A percentile compares a stretch with the other conserved stretches of the same genome.
Evolutionary conservation across 2,797 vertebrate species (phyloP).

Genomic region (Helicolenus hilgendorfi): DNA sequence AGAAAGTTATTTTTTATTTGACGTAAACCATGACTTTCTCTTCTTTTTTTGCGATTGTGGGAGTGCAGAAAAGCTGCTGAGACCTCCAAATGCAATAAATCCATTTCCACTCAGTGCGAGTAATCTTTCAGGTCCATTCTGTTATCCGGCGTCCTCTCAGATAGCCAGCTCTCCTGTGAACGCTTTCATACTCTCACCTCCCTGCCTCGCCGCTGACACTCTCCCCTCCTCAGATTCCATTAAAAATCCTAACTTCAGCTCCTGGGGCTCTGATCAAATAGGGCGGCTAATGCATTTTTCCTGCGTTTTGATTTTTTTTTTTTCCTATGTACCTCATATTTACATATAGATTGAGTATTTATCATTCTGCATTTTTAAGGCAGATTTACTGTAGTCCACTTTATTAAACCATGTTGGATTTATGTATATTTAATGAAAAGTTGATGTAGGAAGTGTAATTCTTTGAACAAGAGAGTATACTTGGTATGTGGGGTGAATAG

Average conservation of each 20-base stretch:
- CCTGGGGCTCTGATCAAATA: conserved; percentile 88
- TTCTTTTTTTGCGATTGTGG: conserved; percentile 50
- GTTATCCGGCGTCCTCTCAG: conserved; percentile 82
- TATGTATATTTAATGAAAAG: conserved; percentile 90
- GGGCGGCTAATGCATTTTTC: conserved; percentile 87
- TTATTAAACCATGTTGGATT: conserved; percentile 89
- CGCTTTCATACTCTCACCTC: conserved; percentile 79
- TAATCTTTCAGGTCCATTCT: conserved; percentile 83
- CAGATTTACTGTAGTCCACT: conserved; percentile 87
- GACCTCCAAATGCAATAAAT: conserved; percentile 81
- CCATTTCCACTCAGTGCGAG: conserved; percentile 74
- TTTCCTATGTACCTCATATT: conserved; percentile 84
- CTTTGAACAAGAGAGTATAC: conserved; percentile 84
- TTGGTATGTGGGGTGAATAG: conserved; percentile 76
- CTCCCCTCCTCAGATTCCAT: conserved; percentile 86
- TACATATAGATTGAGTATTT: conserved; percentile 94
- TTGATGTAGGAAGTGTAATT: conserved; percentile 88
- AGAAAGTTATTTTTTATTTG: conserved; percentile 60
- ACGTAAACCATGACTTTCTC: conserved; percentile 67
- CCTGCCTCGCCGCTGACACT: conserved; percentile 65
- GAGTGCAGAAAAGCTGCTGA: conserved; percentile 82
- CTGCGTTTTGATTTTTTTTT: conserved; percentile 77
- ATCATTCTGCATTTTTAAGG: conserved; percentile 87
- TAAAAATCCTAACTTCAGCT: conserved; percentile 90
- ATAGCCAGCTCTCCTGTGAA: conserved; percentile 82